A percentile compares a stretch with the other conserved stretches of the same genome.
Evolutionary conservation across 2,888 invertebrate species (phyloP).

Genomic region (Abrostola triplasia): DNA sequence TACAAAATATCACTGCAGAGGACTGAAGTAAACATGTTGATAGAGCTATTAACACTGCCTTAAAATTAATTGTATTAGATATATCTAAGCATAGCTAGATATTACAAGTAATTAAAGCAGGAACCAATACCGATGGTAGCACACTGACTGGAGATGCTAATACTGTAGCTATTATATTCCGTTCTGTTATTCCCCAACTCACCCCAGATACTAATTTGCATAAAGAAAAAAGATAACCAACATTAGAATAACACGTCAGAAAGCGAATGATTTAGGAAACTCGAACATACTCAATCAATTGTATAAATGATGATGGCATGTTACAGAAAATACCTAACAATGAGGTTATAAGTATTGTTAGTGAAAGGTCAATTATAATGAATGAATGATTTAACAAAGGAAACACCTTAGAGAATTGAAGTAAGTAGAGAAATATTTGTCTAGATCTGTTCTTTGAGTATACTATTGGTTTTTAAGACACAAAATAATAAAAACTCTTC

Average conservation of each 20-base stretch:
- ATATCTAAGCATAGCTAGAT: constrained; percentile 25
- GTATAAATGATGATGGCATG: constrained; percentile 1
- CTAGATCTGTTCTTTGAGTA: too few relatives aligned
- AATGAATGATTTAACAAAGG: too few relatives aligned
- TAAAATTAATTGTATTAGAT: not conserved
- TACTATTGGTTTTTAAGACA: too few relatives aligned
- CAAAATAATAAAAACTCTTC: too few relatives aligned
- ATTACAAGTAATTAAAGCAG: constrained; percentile 37
- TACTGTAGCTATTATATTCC: constrained; percentile 38
- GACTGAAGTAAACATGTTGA: too few relatives aligned
- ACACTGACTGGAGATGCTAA: constrained; percentile 27
- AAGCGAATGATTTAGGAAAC: constrained; percentile 34
- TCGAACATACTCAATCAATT: constrained; percentile 22
- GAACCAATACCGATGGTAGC: constrained; percentile 18
- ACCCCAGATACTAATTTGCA: constrained; percentile 48
- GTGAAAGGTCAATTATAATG: too few relatives aligned
- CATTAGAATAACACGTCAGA: constrained; percentile 48
- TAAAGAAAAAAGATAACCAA: constrained; percentile 51
- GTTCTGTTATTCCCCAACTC: constrained; percentile 34
- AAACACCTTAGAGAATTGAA: too few relatives aligned
- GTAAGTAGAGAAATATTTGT: too few relatives aligned
- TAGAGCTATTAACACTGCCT: too few relatives aligned
- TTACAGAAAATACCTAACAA: too few relatives aligned
- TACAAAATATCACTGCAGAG: too few relatives aligned
- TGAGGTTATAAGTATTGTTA: too few relatives aligned